Conservation (phyloP, 2,797 vertebrate genomes). For the Cryptoblepharus egeriae region DNA sequence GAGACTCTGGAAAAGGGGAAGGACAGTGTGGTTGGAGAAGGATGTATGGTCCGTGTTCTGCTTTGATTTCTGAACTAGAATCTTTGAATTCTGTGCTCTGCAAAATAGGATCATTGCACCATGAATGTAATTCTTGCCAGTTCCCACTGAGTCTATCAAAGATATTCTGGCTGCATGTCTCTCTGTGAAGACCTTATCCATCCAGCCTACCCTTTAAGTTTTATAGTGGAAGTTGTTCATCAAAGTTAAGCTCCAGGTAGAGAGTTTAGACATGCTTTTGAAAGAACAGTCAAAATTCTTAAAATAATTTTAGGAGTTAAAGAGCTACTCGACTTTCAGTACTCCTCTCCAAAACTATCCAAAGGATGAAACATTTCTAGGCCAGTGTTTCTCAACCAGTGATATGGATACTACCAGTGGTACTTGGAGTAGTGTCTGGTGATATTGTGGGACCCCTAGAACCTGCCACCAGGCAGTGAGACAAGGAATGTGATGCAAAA, state of each 20-base stretch:
- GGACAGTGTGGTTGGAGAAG: too few species aligned
- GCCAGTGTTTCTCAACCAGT: too few species aligned
- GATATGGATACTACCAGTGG: too few species aligned
- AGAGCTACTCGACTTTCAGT: neutral
- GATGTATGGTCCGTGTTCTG: too few species aligned
- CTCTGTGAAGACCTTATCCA: neutral
- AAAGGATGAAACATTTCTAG: slow-evolving; percentile 1
- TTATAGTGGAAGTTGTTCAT: neutral
- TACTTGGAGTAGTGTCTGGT: too few species aligned
- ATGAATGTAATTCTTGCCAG: neutral
- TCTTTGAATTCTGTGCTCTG: too few species aligned
- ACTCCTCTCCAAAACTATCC: neutral
- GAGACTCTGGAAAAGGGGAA: too few species aligned
- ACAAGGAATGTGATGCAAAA: too few species aligned
- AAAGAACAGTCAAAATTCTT: neutral
- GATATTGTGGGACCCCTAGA: too few species aligned
- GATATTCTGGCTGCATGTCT: neutral
- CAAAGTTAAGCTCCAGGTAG: neutral
- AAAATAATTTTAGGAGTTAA: neutral
- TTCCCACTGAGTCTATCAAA: neutral
- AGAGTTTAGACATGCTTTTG: neutral
- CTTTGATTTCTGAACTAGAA: too few species aligned
- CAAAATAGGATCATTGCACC: too few species aligned
- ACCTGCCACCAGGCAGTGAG: too few species aligned
- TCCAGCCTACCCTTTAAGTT: neutral